These are phyloP conservation scores for Paraplagusia blochii DNA, from an alignment of 2,113 vertebrate species.

Conservation along the genomic window DNA sequence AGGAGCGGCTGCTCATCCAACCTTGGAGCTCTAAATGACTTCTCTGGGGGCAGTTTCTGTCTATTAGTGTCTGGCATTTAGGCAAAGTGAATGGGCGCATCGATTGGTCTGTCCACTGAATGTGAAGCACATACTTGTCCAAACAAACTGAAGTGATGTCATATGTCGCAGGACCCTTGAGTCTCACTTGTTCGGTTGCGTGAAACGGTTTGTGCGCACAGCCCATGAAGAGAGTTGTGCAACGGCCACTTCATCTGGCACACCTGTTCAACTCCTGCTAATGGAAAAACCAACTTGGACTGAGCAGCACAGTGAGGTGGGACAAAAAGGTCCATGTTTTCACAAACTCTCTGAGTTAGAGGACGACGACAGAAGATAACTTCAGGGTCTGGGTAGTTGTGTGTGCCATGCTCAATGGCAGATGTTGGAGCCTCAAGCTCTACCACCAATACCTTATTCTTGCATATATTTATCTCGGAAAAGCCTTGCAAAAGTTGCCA, in stretches of 20 bases:
- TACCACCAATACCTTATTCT: too few species aligned
- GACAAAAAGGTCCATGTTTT: too few species aligned
- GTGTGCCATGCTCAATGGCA: too few species aligned
- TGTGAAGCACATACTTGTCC: conserved; percentile 10
- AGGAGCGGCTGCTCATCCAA: conserved; percentile 22
- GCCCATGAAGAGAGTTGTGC: background rate
- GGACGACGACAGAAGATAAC: too few species aligned
- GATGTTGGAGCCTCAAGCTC: too few species aligned
- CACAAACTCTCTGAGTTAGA: too few species aligned
- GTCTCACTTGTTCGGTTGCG: background rate
- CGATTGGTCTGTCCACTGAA: conserved; percentile 34
- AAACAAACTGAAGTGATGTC: conserved; percentile 12
- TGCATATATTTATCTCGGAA: too few species aligned
- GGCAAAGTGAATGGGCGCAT: conserved; percentile 35
- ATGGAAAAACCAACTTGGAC: too few species aligned
- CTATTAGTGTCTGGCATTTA: conserved; percentile 54
- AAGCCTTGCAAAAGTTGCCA: too few species aligned
- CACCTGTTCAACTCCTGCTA: too few species aligned
- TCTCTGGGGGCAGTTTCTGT: conserved; percentile 49
- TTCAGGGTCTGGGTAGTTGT: too few species aligned
- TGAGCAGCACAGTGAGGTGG: too few species aligned
- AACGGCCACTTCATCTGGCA: background rate
- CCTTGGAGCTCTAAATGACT: conserved; percentile 47
- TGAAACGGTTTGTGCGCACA: background rate
- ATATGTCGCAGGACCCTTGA: background rate